Conservation (phyloP, 2,888 invertebrate species). For the Syrista parreyssii region DNA sequence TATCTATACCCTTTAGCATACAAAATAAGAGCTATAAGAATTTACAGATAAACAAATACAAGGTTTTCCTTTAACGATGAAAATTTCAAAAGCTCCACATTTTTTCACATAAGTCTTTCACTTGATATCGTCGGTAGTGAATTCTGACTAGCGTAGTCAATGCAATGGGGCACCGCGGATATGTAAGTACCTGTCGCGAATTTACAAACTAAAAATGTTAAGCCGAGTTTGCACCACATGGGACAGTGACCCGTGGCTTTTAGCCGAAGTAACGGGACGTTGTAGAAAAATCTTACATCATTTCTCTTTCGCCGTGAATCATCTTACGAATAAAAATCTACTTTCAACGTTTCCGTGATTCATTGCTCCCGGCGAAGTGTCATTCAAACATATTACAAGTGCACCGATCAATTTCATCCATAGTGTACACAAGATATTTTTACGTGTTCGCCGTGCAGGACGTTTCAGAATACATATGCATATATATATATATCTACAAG, state of each 20-base stretch:
- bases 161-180: background rate
- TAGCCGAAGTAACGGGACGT: background rate
- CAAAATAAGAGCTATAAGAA: background rate
- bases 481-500: background rate
- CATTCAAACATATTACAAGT: background rate
- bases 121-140: background rate
- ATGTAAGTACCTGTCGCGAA: background rate
- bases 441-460: background rate
- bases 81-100: background rate
- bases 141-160: background rate
- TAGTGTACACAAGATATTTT: background rate
- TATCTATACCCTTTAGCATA: background rate
- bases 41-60: background rate
- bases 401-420: background rate
- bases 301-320: background rate
- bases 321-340: background rate
- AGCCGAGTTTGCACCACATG: background rate
- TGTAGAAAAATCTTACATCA: background rate
- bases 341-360: background rate
- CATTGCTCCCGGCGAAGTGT: background rate
- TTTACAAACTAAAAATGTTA: background rate
- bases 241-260: conserved; percentile 2
- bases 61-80: background rate
- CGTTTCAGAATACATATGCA: background rate
- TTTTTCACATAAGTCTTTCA: background rate